Evolutionary conservation across 2,888 invertebrate species (phyloP), one percentile per base, ranked within the genome.

Genomic region (Rhogogaster chlorosoma): DNA sequence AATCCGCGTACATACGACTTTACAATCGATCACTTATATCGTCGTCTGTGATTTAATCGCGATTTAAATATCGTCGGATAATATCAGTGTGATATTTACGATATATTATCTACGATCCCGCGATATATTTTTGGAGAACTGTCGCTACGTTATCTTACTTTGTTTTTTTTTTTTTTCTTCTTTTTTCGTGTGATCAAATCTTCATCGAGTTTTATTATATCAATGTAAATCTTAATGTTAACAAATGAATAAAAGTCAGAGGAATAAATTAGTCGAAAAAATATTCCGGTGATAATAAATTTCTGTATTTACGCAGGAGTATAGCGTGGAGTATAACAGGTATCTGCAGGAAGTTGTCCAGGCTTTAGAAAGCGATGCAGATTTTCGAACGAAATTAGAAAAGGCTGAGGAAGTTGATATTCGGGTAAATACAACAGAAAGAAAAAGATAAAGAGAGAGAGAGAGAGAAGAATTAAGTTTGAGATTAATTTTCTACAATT

Each of bases 311-410:
- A 64, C 78, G n/a, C 83, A 86, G 87, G 91, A 88, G 85, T 84
- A 89, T 86, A 71, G 90, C 87, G 95, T 97, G 93, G 97, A 97
- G 91, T 99, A 99, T 94, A 97, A 98, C 88, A 94, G 97, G 70
- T 99, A 99, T 92, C 94, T 99, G 70, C 96, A 96, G 88, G 98
- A 99, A 94, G 98, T 99, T 0, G 98, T 99, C 0, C 96, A 97
- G 90, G 96, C 97, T 0, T 93, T 99, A 38, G 99, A 99, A 94
- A 97, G 97, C 88, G 99, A 99, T 94, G 96, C 96, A 0, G 96
- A 96, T 10, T 98, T 98, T 91, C 95, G 96, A 57, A 95, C 96
- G 86, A 97, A 97, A 90, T 93, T 98, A 70, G 97, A 98, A 91
- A 96, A 96, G 88, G 98, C 98, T 0, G 95, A 96, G 42, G 97